Conservation (phyloP, 92 coral and sea anemone species). For the Plumapathes pennacea region DNA sequence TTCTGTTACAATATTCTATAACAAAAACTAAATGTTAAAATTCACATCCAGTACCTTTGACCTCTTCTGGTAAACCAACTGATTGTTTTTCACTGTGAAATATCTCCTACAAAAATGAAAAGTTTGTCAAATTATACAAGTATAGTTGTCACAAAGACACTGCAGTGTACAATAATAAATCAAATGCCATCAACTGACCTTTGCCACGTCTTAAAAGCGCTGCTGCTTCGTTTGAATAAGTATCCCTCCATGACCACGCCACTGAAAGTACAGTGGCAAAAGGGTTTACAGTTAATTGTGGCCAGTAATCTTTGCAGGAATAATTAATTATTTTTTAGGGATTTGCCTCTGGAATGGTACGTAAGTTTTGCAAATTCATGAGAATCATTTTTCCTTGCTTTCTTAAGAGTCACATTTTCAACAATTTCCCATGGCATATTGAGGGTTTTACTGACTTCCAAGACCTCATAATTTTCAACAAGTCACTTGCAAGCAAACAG, state of each 20-base stretch:
- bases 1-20: not conserved
- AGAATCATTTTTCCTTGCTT: too few relatives aligned
- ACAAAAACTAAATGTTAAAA: not conserved
- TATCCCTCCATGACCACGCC: constrained; percentile 98
- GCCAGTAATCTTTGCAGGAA: too few relatives aligned
- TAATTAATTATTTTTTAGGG: not conserved
- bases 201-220: constrained; percentile 98
- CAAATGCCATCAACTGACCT: constrained; percentile 62
- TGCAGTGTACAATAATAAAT: too few relatives aligned
- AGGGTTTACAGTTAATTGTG: too few relatives aligned
- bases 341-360: not conserved
- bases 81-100: constrained; percentile 87
- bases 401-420: too few relatives aligned
- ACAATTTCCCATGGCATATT: too few relatives aligned
- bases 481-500: too few relatives aligned
- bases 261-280: constrained; percentile 46
- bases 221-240: constrained; percentile 93
- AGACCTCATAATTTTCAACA: too few relatives aligned
- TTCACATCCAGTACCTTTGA: constrained; percentile 81
- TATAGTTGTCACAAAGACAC: too few relatives aligned
- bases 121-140: too few relatives aligned
- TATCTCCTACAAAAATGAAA: constrained; percentile 63
- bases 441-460: too few relatives aligned
- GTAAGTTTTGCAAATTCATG: not conserved
- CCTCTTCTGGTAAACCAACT: constrained; percentile 84